Conservation (phyloP, 2,113 vertebrate species). For the Chaetodon trifascialis region DNA sequence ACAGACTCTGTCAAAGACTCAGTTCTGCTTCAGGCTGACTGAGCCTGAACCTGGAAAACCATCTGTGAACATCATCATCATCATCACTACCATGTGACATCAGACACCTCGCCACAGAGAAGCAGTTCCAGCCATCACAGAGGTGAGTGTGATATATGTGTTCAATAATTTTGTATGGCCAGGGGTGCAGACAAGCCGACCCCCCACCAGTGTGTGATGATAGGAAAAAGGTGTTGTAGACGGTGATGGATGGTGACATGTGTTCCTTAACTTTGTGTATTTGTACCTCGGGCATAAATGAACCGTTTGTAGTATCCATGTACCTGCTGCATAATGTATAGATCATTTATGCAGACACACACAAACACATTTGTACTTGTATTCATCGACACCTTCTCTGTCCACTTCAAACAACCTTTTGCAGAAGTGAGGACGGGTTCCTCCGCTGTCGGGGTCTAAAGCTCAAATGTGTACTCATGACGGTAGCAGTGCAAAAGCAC, state of each 20-base stretch:
- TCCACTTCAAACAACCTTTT: neutral
- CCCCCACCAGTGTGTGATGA: too few species aligned
- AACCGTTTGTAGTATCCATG: constrained; percentile 14
- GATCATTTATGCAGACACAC: neutral
- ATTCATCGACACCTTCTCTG: neutral
- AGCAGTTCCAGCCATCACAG: too few species aligned
- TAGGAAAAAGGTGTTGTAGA: neutral
- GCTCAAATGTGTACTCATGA: neutral
- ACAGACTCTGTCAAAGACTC: too few species aligned
- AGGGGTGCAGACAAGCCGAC: too few species aligned
- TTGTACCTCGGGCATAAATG: neutral
- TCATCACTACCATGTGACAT: too few species aligned
- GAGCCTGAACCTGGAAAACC: too few species aligned
- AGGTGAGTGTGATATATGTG: too few species aligned
- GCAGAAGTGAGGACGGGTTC: neutral
- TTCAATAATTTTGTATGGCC: too few species aligned
- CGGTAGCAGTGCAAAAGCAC: too few species aligned
- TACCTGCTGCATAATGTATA: constrained; percentile 12
- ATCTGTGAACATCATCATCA: too few species aligned
- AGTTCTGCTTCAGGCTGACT: too few species aligned
- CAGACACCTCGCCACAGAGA: too few species aligned
- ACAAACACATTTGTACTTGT: neutral
- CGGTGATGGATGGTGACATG: neutral
- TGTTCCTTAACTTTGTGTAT: neutral
- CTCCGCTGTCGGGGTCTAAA: neutral